Conservation (phyloP, 2,113 vertebrate species). For the Prionailurus viverrinus region DNA sequence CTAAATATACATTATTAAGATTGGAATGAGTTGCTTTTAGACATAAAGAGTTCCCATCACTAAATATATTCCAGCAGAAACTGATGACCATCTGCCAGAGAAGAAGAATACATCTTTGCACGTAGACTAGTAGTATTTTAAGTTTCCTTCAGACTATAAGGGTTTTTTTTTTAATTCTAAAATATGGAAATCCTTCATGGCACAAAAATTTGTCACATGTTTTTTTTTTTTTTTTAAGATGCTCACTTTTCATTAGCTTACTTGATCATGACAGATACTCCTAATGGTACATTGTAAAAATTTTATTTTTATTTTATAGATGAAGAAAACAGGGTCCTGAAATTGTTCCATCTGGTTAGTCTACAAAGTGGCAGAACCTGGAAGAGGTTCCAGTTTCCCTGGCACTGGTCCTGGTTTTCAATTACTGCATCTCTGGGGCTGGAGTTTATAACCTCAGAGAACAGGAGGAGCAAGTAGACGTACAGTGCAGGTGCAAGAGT, state of each 20-base stretch:
- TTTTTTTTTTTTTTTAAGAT: slow-evolving; percentile 14
- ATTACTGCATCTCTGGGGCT: not conserved
- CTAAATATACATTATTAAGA: not conserved
- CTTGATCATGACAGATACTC: not conserved
- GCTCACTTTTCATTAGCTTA: not conserved
- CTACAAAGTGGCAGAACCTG: not conserved
- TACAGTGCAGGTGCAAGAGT: not conserved
- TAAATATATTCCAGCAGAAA: slow-evolving; percentile 26
- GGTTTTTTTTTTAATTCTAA: not conserved
- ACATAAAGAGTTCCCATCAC: not conserved
- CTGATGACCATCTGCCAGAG: not conserved
- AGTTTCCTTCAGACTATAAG: not conserved
- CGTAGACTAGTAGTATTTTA: not conserved
- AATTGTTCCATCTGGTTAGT: not conserved
- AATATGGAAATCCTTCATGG: not conserved
- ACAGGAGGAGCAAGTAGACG: not conserved
- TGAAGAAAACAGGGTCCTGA: not conserved
- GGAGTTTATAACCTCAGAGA: slow-evolving; percentile 1
- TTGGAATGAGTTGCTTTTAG: not conserved
- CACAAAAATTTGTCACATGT: not conserved
- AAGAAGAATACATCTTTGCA: slow-evolving; percentile 20
- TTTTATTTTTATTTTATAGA: slow-evolving; percentile 40
- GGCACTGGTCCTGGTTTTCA: not conserved
- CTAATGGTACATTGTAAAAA: not conserved
- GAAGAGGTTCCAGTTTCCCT: not conserved